phyloP scores from a whole-genome alignment of 2,113 vertebrate species.

The Copsychus sechellarum region DNA sequence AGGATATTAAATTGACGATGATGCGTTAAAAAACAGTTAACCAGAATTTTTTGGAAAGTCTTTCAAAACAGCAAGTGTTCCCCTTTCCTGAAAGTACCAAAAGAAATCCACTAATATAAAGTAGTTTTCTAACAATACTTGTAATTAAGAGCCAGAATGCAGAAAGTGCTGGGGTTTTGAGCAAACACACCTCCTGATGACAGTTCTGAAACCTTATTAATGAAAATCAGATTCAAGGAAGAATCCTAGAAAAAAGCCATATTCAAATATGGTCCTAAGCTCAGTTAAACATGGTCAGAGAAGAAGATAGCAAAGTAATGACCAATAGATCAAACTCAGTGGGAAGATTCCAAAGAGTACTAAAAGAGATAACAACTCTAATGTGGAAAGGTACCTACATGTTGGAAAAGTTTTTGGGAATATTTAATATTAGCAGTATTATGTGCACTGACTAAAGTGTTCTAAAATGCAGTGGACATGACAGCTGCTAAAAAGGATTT shows the following conservation, averaged over 20 bases:
- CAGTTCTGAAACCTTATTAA: neutral
- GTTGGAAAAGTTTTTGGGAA: neutral
- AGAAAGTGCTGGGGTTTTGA: neutral
- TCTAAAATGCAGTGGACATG: neutral
- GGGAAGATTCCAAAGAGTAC: neutral
- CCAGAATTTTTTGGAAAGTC: neutral
- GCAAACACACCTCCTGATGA: neutral
- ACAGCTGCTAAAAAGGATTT: neutral
- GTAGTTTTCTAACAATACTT: neutral
- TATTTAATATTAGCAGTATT: neutral
- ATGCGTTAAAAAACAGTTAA: neutral
- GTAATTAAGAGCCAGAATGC: neutral
- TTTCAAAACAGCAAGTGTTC: neutral
- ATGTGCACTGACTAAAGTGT: neutral
- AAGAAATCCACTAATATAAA: neutral
- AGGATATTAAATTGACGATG: neutral
- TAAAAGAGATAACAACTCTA: neutral
- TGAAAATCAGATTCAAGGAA: neutral
- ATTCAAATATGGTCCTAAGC: neutral
- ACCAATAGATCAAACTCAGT: neutral
- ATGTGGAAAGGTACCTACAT: rapidly evolving
- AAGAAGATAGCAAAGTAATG: neutral
- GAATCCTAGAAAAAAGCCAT: neutral
- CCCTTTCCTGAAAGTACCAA: neutral
- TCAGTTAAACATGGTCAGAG: neutral